Conservation (phyloP, 2,888 invertebrate species). For the Antheraea yamamai region DNA sequence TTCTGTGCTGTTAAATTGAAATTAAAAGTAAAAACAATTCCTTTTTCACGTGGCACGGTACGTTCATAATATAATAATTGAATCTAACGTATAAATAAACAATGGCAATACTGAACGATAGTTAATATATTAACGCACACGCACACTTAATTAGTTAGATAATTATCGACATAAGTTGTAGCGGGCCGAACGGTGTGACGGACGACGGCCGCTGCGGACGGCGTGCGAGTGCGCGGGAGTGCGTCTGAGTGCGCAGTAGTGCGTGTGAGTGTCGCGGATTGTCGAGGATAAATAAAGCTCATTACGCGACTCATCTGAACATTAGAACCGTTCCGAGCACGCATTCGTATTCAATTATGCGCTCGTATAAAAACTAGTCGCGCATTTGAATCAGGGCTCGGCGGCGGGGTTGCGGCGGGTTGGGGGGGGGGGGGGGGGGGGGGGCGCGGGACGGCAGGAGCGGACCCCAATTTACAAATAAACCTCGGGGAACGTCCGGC, state of each 20-base stretch:
- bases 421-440: slow-evolving; percentile 29
- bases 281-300: slow-evolving; percentile 46
- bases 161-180: neutral
- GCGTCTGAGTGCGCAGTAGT: neutral
- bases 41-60: neutral
- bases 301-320: slow-evolving; percentile 53
- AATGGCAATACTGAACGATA: neutral
- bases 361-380: slow-evolving; percentile 72
- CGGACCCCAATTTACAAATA: slow-evolving; percentile 78
- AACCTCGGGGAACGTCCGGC: slow-evolving; percentile 78
- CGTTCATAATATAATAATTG: neutral
- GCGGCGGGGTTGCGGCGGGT: slow-evolving; percentile 36
- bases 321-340: slow-evolving; percentile 67
- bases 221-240: neutral
- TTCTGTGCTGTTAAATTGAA: no score
- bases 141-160: slow-evolving; percentile 10
- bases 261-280: slow-evolving; percentile 21
- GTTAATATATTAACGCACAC: slow-evolving; percentile 6
- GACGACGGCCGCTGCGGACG: no score
- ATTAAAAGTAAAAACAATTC: no score
- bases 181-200: neutral
- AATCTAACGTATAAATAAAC: neutral
- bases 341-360: slow-evolving; percentile 76
- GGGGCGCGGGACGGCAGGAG: slow-evolving; percentile 38
- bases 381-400: slow-evolving; percentile 74